These are phyloP conservation scores for Agrotis clavis DNA, from an alignment of 2,888 invertebrate genomes.

Conservation along the genomic window DNA sequence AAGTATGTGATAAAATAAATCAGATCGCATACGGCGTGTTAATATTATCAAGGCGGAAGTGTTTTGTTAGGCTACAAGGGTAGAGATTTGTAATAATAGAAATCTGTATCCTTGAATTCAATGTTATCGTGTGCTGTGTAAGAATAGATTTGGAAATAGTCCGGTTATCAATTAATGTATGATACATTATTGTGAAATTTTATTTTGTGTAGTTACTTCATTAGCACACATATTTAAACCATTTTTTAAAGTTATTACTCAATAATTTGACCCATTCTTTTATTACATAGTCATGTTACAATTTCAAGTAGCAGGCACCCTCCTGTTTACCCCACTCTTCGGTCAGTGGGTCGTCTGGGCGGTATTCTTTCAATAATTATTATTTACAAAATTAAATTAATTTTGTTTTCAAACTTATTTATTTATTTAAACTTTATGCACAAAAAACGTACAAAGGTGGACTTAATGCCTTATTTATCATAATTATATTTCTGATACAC, in stretches of 20 bases:
- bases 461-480: too few species aligned
- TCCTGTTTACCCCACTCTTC: background rate
- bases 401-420: too few species aligned
- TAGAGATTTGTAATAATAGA: constrained; percentile 61
- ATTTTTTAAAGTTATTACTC: background rate
- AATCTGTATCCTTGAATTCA: constrained; percentile 75
- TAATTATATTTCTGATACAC: background rate
- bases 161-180: constrained; percentile 53
- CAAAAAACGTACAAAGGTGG: too few species aligned
- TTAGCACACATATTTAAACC: background rate
- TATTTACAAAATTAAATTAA: background rate
- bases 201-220: background rate
- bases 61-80: constrained; percentile 52
- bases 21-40: background rate
- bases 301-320: background rate
- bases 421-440: too few species aligned
- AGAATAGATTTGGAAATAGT: constrained; percentile 61
- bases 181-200: constrained; percentile 11
- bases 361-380: constrained; percentile 2
- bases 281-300: background rate
- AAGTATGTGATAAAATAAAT: constrained; percentile 25
- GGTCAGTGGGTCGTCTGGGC: too few species aligned
- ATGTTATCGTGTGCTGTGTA: constrained; percentile 67
- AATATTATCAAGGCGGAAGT: constrained; percentile 40
- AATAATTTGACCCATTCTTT: background rate